Conservation (phyloP, 1,140 invertebrate species). For the Saccostrea echinata region DNA sequence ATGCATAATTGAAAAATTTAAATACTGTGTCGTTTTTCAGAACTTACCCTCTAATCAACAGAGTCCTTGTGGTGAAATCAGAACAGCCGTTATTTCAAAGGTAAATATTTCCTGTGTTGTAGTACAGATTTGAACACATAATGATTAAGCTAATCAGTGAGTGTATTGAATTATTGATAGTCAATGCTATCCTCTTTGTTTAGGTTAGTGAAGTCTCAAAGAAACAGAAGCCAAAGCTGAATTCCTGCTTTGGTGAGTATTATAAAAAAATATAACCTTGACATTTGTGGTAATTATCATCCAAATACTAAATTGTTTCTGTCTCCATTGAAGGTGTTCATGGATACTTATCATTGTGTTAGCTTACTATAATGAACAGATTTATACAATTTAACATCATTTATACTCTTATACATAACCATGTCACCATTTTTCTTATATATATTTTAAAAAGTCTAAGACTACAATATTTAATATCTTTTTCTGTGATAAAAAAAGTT, state of each 20-base stretch:
- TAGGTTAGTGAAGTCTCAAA: slow-evolving; percentile 69
- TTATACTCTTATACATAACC: no score
- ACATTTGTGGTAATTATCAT: background rate
- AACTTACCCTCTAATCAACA: slow-evolving; percentile 36
- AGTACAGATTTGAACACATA: background rate
- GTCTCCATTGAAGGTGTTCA: no score
- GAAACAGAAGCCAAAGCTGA: slow-evolving; percentile 66
- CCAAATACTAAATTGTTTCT: no score
- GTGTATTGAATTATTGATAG: background rate
- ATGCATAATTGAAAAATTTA: background rate
- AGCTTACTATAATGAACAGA: no score
- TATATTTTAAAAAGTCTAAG: no score
- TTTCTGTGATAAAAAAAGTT: no score
- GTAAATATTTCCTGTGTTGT: slow-evolving; percentile 5
- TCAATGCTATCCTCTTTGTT: background rate
- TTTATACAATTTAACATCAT: no score
- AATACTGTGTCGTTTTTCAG: background rate
- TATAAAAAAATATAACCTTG: background rate
- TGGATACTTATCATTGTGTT: no score
- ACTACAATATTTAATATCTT: no score
- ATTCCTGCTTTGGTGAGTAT: slow-evolving; percentile 70
- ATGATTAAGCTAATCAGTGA: background rate
- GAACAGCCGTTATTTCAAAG: slow-evolving; percentile 47
- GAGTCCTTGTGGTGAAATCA: slow-evolving; percentile 42
- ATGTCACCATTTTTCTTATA: no score